Evolutionary conservation across 1,140 invertebrate genomes (phyloP).

Genomic region (Hormaphis cornu): DNA sequence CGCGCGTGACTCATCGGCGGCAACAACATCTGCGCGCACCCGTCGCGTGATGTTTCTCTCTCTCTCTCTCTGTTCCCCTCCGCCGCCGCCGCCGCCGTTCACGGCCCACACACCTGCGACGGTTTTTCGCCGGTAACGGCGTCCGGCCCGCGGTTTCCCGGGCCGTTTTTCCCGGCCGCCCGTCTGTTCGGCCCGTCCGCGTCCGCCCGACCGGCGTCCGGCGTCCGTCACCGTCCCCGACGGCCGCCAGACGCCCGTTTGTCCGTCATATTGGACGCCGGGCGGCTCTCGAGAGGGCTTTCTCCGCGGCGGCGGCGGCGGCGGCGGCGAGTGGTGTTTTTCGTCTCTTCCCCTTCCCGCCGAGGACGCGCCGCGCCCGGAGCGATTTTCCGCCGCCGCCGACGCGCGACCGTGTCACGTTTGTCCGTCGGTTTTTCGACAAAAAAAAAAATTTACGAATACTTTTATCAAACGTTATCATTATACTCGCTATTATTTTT

Average conservation of each 20-base stretch:
- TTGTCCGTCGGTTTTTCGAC: background rate
- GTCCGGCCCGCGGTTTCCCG: background rate
- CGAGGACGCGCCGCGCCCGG: background rate
- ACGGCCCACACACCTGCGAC: constrained; percentile 30
- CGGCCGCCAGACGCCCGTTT: constrained; percentile 17
- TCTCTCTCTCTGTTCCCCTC: background rate
- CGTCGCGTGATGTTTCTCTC: constrained; percentile 6
- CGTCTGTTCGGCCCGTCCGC: background rate
- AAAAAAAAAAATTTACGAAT: too few species aligned
- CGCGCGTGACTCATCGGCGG: constrained; percentile 28
- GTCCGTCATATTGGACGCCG: constrained; percentile 24
- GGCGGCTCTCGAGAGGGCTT: background rate
- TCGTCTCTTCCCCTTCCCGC: background rate
- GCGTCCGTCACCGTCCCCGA: background rate
- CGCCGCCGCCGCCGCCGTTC: background rate
- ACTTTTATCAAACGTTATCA: too few species aligned
- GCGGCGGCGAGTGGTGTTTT: background rate
- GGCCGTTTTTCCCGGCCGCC: constrained; percentile 3
- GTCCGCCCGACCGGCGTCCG: background rate
- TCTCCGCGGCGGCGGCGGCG: background rate
- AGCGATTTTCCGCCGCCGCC: background rate
- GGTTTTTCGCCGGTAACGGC: constrained; percentile 16
- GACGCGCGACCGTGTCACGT: background rate
- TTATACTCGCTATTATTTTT: too few species aligned
- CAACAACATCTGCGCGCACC: constrained; percentile 31